Percentiles rank a stretch among this genome's conserved stretches.
These are phyloP conservation scores for Bilobella aurantiaca DNA, from an alignment of 1,140 invertebrate species.

Conservation along the genomic window DNA sequence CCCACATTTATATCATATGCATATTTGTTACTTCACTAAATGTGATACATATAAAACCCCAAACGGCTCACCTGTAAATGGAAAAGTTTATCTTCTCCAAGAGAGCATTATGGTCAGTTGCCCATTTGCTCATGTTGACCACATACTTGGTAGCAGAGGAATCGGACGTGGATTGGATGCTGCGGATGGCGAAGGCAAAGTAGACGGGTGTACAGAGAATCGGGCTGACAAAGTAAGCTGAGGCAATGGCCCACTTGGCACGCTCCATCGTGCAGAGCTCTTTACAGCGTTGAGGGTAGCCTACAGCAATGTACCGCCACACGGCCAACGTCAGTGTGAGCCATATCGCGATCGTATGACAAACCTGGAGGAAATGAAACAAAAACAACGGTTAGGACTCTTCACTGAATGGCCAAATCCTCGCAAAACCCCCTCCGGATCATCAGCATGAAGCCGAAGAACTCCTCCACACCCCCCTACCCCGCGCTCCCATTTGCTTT, in stretches of 20 bases:
- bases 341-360: constrained; percentile 87
- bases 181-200: constrained; percentile 54
- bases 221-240: constrained; percentile 68
- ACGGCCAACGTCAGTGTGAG: constrained; percentile 80
- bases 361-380: constrained; percentile 50
- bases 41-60: too few species aligned
- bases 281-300: constrained; percentile 56
- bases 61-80: constrained; percentile 59
- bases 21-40: too few species aligned
- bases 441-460: too few species aligned
- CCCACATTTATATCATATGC: too few species aligned
- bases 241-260: constrained; percentile 60
- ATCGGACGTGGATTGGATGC: constrained; percentile 35
- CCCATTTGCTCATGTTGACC: constrained; percentile 45
- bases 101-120: constrained; percentile 42
- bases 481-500: too few species aligned
- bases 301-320: constrained; percentile 84
- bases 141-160: constrained; percentile 42
- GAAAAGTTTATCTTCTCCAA: constrained; percentile 62
- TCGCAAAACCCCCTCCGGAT: too few species aligned
- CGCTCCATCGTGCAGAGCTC: constrained; percentile 65
- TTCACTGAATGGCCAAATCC: too few species aligned
- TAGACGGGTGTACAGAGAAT: constrained; percentile 76
- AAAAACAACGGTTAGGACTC: too few species aligned
- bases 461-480: too few species aligned